These are phyloP conservation scores for Cataglyphis hispanica DNA, from an alignment of 1,140 invertebrate species.

Conservation along the genomic window DNA sequence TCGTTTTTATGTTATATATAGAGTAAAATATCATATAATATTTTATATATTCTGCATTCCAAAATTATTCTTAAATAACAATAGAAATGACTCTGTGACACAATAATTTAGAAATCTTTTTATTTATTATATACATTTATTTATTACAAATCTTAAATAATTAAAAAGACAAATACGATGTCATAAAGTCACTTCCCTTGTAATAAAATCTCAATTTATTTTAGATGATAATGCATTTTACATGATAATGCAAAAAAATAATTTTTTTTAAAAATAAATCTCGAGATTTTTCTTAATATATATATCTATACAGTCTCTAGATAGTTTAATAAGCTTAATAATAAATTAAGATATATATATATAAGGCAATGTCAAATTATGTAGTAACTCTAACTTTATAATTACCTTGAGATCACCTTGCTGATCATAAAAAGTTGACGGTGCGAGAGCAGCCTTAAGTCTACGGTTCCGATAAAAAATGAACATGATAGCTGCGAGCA, in stretches of 20 bases:
- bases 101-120: neutral
- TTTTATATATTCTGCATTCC: neutral
- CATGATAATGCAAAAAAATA: neutral
- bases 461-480: conserved; percentile 91
- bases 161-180: neutral
- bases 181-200: neutral
- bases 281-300: neutral
- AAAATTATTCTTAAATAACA: neutral
- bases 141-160: neutral
- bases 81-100: neutral
- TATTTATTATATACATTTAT: neutral
- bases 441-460: conserved; percentile 86
- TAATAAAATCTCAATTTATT: neutral
- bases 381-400: neutral
- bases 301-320: too few relatives aligned
- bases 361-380: neutral
- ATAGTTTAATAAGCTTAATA: neutral
- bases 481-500: conserved; percentile 90
- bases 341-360: neutral
- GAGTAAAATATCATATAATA: neutral
- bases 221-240: neutral
- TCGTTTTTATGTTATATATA: neutral
- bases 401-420: conserved; percentile 81
- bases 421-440: conserved; percentile 81
- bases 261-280: neutral